Conservation (phyloP, 2,113 vertebrate species). For the Numenius arquata region DNA sequence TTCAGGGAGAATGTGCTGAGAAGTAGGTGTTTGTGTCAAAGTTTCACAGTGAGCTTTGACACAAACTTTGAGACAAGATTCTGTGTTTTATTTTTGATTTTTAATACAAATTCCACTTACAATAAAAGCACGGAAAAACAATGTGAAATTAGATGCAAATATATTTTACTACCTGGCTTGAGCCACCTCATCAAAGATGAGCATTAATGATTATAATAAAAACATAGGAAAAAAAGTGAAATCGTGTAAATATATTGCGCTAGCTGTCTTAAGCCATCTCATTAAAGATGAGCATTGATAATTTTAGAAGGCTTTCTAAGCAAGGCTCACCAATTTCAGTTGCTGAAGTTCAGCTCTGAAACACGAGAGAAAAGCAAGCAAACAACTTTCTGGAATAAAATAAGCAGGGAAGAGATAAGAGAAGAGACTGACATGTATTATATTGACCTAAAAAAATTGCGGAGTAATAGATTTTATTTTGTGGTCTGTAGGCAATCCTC, state of each 20-base stretch:
- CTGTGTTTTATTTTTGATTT: background rate
- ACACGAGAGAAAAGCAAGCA: background rate
- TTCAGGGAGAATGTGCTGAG: background rate
- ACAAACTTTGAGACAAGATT: background rate
- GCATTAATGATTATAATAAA: background rate
- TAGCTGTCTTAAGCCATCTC: background rate
- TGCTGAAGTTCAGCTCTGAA: background rate
- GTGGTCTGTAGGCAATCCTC: background rate
- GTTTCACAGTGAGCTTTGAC: background rate
- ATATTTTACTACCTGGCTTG: background rate
- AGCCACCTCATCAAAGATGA: background rate
- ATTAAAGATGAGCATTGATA: background rate
- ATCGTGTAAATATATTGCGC: background rate
- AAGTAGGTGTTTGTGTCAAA: background rate
- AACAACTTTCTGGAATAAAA: background rate
- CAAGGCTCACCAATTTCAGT: background rate
- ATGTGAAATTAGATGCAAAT: background rate
- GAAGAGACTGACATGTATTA: background rate
- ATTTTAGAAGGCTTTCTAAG: background rate
- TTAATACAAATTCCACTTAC: background rate
- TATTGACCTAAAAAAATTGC: background rate
- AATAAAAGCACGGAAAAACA: background rate
- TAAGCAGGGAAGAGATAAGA: background rate
- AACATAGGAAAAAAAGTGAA: background rate
- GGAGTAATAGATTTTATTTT: conserved; percentile 8